Conservation (phyloP, 64 coral and sea anemone species). For the Porites australiensis region DNA sequence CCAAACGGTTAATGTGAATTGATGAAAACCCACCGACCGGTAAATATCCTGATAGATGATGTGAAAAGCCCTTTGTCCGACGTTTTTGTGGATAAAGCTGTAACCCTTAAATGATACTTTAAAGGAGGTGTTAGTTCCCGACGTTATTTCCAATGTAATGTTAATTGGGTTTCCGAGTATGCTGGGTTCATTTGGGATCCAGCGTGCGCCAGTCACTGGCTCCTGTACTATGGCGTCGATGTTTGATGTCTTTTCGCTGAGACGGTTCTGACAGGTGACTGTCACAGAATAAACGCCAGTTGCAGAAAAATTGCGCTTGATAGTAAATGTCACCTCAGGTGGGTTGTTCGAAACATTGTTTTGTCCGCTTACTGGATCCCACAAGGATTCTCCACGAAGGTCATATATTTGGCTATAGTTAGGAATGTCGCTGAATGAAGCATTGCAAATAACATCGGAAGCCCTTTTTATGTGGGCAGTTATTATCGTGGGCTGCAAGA, state of each 20-base stretch:
- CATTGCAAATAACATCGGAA: constrained; percentile 26
- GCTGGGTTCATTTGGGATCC: background rate
- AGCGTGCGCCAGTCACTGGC: background rate
- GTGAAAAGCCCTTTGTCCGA: background rate
- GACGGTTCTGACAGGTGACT: constrained; percentile 12
- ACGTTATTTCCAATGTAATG: background rate
- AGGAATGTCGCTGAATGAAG: constrained; percentile 10
- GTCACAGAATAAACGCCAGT: background rate
- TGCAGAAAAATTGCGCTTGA: background rate
- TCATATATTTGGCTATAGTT: constrained; percentile 1
- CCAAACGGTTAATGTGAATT: background rate
- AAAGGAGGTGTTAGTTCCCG: constrained; percentile 16
- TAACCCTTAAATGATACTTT: background rate
- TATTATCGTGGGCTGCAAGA: constrained; percentile 10
- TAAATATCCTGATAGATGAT: background rate
- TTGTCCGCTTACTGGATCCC: background rate
- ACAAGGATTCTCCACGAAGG: background rate
- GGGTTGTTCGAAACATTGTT: background rate
- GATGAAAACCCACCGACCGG: background rate
- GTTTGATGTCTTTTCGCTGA: constrained; percentile 8
- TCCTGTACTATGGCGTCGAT: constrained; percentile 1
- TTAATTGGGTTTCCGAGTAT: constrained; percentile 10
- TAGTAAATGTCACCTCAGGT: background rate
- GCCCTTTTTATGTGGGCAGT: background rate
- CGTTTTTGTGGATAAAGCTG: background rate